phyloP scores from a whole-genome alignment of 2,113 vertebrate genomes.

The Hirundichthys speculiger region DNA sequence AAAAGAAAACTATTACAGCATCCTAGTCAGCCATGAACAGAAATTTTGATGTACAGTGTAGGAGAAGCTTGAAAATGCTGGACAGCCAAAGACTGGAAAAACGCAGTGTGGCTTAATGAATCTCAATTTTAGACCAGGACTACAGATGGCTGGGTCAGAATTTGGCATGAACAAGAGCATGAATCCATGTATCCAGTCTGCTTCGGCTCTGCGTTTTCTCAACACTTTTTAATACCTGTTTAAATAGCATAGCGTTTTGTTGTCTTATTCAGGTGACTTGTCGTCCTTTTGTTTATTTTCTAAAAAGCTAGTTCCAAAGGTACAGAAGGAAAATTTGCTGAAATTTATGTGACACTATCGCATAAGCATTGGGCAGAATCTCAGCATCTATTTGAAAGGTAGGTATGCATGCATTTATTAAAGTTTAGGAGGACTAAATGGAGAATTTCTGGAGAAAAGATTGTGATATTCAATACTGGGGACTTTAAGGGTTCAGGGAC shows the following conservation, averaged over 20 bases:
- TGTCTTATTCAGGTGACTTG: too few relatives aligned
- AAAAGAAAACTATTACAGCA: too few relatives aligned
- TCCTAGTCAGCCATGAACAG: not conserved
- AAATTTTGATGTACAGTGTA: not conserved
- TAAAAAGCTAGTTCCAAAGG: too few relatives aligned
- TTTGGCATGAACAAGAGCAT: constrained; percentile 1
- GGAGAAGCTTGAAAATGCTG: not conserved
- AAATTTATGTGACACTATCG: too few relatives aligned
- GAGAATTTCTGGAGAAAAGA: too few relatives aligned
- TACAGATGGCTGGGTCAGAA: constrained; percentile 9
- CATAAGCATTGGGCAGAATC: too few relatives aligned
- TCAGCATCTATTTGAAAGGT: too few relatives aligned
- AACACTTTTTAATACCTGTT: constrained; percentile 4
- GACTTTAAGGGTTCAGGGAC: too few relatives aligned
- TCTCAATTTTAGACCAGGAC: not conserved
- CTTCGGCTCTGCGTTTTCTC: constrained; percentile 5
- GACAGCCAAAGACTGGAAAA: not conserved
- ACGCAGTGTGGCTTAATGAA: not conserved
- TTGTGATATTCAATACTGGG: too few relatives aligned
- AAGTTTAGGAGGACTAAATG: too few relatives aligned
- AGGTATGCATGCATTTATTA: too few relatives aligned
- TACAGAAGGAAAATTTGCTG: too few relatives aligned
- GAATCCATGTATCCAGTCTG: constrained; percentile 3
- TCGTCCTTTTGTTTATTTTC: not conserved
- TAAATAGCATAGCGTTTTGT: not conserved